Evolutionary conservation across 2,888 invertebrate species (phyloP).

Genomic region (Andrena chrysosceles): DNA sequence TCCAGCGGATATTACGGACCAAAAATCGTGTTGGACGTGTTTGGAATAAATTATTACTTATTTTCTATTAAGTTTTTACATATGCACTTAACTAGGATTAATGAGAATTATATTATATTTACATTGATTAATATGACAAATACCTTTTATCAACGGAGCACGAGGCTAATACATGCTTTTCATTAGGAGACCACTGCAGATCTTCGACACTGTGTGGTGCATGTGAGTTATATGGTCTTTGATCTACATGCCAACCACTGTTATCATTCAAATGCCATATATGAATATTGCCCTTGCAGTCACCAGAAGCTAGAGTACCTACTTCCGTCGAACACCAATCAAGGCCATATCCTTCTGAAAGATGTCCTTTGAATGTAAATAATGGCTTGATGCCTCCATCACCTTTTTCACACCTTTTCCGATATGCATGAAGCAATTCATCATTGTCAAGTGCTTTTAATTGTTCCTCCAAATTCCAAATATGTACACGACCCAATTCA

Average conservation of each 20-base stretch:
- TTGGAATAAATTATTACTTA: background rate
- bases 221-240: slow-evolving; percentile 95
- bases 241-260: slow-evolving; percentile 95
- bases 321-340: slow-evolving; percentile 95
- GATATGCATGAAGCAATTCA: slow-evolving; percentile 87
- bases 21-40: too few relatives aligned
- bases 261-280: slow-evolving; percentile 95
- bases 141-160: slow-evolving; percentile 94
- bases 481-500: slow-evolving; percentile 95
- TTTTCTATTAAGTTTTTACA: background rate
- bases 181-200: slow-evolving; percentile 99
- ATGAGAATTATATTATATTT: background rate
- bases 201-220: slow-evolving; percentile 97
- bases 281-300: slow-evolving; percentile 96
- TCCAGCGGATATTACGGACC: too few relatives aligned
- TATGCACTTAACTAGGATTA: background rate
- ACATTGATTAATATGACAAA: slow-evolving; percentile 3
- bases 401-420: slow-evolving; percentile 86
- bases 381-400: slow-evolving; percentile 88
- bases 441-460: slow-evolving; percentile 93
- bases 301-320: slow-evolving; percentile 96
- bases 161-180: slow-evolving; percentile 94
- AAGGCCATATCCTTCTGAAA: slow-evolving; percentile 96
- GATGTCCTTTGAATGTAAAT: slow-evolving; percentile 96
- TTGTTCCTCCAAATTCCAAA: slow-evolving; percentile 95